Evolutionary conservation across 2,888 invertebrate species (phyloP).

Genomic region (Cataglyphis altisquamis): DNA sequence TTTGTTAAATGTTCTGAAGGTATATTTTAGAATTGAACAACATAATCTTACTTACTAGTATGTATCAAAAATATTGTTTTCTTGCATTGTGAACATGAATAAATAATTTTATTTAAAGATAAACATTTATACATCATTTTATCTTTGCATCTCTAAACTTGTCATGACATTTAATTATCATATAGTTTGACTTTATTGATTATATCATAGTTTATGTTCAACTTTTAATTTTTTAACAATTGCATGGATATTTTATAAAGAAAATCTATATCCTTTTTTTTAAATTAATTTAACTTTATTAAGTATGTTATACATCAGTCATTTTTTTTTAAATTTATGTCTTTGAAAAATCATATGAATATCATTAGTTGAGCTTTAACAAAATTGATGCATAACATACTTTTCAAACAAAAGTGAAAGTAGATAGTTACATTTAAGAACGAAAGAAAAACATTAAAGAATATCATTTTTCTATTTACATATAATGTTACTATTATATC

Average conservation of each 20-base stretch:
- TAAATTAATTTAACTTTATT: not conserved
- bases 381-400: not conserved
- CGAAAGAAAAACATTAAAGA: not conserved
- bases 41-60: constrained; percentile 20
- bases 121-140: not conserved
- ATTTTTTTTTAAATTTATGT: constrained; percentile 1
- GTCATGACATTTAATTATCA: not conserved
- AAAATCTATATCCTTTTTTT: not conserved
- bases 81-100: constrained; percentile 51
- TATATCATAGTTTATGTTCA: not conserved
- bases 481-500: not conserved
- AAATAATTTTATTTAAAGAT: constrained; percentile 51
- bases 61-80: constrained; percentile 27
- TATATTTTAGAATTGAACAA: constrained; percentile 41
- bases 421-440: constrained; percentile 60
- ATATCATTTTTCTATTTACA: constrained; percentile 23
- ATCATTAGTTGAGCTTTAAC: not conserved
- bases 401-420: constrained; percentile 49
- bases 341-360: not conserved
- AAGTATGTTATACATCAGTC: constrained; percentile 12
- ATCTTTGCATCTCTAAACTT: not conserved
- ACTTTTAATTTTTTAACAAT: constrained; percentile 1
- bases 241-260: not conserved
- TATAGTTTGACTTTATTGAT: not conserved
- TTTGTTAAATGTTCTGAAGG: constrained; percentile 1